Evolutionary conservation across 1,140 invertebrate genomes (phyloP).

Genomic region (Musca domestica): DNA sequence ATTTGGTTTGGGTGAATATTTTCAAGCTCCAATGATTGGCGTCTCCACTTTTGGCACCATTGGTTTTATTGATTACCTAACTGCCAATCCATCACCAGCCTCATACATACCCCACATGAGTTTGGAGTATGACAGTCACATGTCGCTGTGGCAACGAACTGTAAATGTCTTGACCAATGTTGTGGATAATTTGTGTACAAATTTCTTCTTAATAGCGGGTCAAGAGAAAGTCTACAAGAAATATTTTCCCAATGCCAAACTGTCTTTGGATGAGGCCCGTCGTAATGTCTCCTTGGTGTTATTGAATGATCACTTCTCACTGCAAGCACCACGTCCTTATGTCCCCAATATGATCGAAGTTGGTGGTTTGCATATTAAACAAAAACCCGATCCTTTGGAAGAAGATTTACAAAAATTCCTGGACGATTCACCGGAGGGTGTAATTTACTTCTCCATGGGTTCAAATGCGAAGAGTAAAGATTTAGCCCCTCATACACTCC

Average conservation of each 20-base stretch:
- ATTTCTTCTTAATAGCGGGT: constrained; percentile 31
- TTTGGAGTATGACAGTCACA: constrained; percentile 42
- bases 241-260: constrained; percentile 35
- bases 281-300: constrained; percentile 56
- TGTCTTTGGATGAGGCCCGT: constrained; percentile 33
- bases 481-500: constrained; percentile 56
- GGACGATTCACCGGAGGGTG: constrained; percentile 57
- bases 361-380: too few species aligned
- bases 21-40: too few species aligned
- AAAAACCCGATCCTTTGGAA: too few species aligned
- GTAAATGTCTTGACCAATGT: constrained; percentile 44
- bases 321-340: constrained; percentile 55
- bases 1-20: too few species aligned
- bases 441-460: constrained; percentile 64
- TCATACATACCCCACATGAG: constrained; percentile 51
- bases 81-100: too few species aligned
- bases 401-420: too few species aligned
- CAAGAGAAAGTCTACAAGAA: too few species aligned
- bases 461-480: constrained; percentile 61
- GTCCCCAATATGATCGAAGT: too few species aligned
- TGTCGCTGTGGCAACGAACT: constrained; percentile 54
- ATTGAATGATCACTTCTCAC: constrained; percentile 58
- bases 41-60: too few species aligned
- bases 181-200: constrained; percentile 29
- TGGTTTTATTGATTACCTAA: too few species aligned